Conservation (phyloP, 2,888 invertebrate genomes). For the Spisula subtruncata region DNA sequence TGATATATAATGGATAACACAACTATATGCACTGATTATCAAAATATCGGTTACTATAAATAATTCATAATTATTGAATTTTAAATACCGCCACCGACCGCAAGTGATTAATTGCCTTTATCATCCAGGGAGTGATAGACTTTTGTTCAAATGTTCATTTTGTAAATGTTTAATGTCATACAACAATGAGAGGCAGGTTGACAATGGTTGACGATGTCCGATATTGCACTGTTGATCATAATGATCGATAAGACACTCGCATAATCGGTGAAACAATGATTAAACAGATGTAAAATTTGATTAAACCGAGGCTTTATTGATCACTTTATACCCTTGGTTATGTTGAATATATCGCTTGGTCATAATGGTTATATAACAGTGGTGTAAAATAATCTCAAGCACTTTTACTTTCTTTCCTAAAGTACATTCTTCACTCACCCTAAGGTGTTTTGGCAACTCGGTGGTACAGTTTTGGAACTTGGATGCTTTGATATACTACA, state of each 20-base stretch:
- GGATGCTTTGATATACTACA: too few relatives aligned
- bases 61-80: slow-evolving; percentile 22
- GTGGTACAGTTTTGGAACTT: too few relatives aligned
- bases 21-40: neutral
- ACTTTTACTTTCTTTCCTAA: too few relatives aligned
- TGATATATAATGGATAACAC: slow-evolving; percentile 8
- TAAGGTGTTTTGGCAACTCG: neutral
- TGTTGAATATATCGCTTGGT: neutral
- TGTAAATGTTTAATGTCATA: slow-evolving; percentile 19
- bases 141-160: slow-evolving; percentile 24
- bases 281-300: slow-evolving; percentile 19
- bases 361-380: too few relatives aligned
- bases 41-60: neutral
- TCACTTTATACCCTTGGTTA: neutral
- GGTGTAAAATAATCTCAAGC: too few relatives aligned
- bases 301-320: neutral
- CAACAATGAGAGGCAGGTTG: neutral
- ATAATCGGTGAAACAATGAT: neutral
- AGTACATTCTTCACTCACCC: too few relatives aligned
- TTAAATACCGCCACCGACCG: neutral
- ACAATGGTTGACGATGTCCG: neutral
- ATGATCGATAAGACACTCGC: neutral
- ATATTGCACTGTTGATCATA: slow-evolving; percentile 5
- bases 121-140: neutral
- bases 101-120: neutral